Percentiles rank a stretch among this genome's conserved stretches.
phyloP scores from a whole-genome alignment of 2,888 invertebrate genomes.

The Odontocerum albicorne region DNA sequence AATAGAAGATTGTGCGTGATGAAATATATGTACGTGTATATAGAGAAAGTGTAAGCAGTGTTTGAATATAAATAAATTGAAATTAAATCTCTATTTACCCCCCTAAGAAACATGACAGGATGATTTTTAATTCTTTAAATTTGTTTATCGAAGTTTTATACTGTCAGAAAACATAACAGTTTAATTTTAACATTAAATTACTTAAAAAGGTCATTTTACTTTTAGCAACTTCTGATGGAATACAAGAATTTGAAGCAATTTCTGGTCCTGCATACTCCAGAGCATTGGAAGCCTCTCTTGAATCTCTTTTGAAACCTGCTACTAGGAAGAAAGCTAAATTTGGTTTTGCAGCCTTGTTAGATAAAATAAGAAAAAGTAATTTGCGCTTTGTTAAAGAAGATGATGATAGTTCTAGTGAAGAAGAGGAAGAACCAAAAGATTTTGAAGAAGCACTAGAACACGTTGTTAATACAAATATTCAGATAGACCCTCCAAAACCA shows the following conservation, averaged over 20 bases:
- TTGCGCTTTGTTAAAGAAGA: slow-evolving; percentile 26
- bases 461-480: slow-evolving; percentile 28
- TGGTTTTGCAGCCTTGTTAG: slow-evolving; percentile 28
- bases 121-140: too few relatives aligned
- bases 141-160: too few relatives aligned
- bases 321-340: slow-evolving; percentile 32
- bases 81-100: too few relatives aligned
- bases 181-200: too few relatives aligned
- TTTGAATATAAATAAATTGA: too few relatives aligned
- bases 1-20: too few relatives aligned
- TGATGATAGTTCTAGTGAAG: slow-evolving; percentile 6
- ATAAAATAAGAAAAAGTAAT: slow-evolving; percentile 31
- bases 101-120: too few relatives aligned
- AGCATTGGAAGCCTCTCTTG: slow-evolving; percentile 29
- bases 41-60: too few relatives aligned
- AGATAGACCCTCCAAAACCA: slow-evolving; percentile 40
- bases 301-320: slow-evolving; percentile 28
- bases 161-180: too few relatives aligned
- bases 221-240: slow-evolving; percentile 40
- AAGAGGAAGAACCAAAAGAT: slow-evolving; percentile 26
- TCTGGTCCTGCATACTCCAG: slow-evolving; percentile 43
- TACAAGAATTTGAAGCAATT: slow-evolving; percentile 42
- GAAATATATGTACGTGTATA: too few relatives aligned
- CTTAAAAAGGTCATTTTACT: too few relatives aligned
- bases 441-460: slow-evolving; percentile 40